phyloP scores from a whole-genome alignment of 2,797 vertebrate species.

The Tadarida brasiliensis region DNA sequence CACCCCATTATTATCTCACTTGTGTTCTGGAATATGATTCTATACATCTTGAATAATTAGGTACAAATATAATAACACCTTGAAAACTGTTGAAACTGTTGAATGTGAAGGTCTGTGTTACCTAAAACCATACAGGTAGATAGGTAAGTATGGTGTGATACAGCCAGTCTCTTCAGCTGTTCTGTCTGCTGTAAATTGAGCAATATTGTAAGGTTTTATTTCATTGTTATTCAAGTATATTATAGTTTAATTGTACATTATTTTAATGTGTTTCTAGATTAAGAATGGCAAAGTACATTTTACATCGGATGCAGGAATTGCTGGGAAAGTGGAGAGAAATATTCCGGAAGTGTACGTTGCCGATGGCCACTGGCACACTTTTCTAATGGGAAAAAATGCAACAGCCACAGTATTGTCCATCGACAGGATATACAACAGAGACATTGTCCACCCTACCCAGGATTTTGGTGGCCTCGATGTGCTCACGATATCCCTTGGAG shows the following conservation, averaged over 20 bases:
- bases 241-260: background rate
- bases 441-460: constrained; percentile 93
- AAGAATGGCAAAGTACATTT: constrained; percentile 97
- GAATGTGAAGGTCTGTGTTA: background rate
- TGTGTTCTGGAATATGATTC: constrained; percentile 1
- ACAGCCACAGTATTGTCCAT: constrained; percentile 91
- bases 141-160: background rate
- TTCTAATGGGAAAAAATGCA: constrained; percentile 92
- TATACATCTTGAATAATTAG: background rate
- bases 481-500: constrained; percentile 95
- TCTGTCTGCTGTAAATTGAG: background rate
- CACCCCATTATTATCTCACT: background rate
- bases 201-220: background rate
- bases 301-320: constrained; percentile 94
- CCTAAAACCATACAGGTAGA: background rate
- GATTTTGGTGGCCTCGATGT: constrained; percentile 96
- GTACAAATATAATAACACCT: background rate
- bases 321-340: constrained; percentile 96
- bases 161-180: background rate
- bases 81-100: background rate
- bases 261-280: constrained; percentile 88
- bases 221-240: background rate
- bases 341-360: constrained; percentile 92
- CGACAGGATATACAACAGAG: constrained; percentile 88
- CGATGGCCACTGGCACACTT: constrained; percentile 96